A percentile compares a stretch with the other conserved stretches of the same genome.
Conservation (phyloP, 2,888 invertebrate species). For the Pollenia griseotomentosa region DNA sequence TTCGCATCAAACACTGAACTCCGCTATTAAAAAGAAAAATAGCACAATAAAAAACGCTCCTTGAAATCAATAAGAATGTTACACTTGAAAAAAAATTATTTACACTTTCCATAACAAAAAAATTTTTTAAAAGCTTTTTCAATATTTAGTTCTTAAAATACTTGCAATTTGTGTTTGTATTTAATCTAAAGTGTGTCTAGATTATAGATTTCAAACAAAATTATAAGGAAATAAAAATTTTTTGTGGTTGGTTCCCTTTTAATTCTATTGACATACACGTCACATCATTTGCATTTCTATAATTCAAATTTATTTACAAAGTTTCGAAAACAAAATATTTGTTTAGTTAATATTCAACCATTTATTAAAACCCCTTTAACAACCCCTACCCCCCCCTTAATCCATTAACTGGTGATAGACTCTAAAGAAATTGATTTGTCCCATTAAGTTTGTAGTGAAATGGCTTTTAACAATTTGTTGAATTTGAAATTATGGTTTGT, state of each 20-base stretch:
- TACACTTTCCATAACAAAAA: background rate
- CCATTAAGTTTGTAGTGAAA: constrained; percentile 27
- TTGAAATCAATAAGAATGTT: constrained; percentile 17
- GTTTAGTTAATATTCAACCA: constrained; percentile 31
- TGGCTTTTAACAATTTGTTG: constrained; percentile 32
- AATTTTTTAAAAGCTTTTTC: constrained; percentile 14
- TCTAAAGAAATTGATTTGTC: constrained; percentile 50
- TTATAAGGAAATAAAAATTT: constrained; percentile 23
- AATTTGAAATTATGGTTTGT: constrained; percentile 30
- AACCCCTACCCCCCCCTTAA: background rate
- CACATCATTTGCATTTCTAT: background rate
- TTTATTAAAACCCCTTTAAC: background rate
- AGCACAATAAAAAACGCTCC: constrained; percentile 16
- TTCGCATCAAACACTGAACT: background rate
- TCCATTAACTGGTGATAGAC: background rate
- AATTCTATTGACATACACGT: constrained; percentile 7
- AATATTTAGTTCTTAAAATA: background rate
- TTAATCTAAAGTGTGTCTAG: constrained; percentile 4
- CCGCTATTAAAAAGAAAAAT: background rate
- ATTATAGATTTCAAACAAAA: constrained; percentile 12
- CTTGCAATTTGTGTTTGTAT: background rate
- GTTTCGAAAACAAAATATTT: constrained; percentile 19
- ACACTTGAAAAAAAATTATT: constrained; percentile 18
- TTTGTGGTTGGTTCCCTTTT: background rate
- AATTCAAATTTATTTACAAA: constrained; percentile 8